phyloP scores from a whole-genome alignment of 2,888 invertebrate genomes.

The Cerastis rubricosa region DNA sequence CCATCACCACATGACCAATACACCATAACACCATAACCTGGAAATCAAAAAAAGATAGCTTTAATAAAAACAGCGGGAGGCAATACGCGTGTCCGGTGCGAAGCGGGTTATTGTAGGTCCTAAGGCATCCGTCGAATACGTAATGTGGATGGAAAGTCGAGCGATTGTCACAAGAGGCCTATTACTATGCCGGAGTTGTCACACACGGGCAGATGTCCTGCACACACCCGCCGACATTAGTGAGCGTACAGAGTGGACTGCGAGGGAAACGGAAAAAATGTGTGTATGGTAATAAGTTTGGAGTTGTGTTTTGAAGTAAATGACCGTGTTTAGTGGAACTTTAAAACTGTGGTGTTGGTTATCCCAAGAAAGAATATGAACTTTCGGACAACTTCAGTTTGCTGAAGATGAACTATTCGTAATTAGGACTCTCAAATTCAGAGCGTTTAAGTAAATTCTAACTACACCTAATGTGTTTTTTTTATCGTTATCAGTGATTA shows the following conservation, averaged over 20 bases:
- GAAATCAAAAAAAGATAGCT: conserved; percentile 59
- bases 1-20: not conserved
- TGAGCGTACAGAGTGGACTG: conserved; percentile 58
- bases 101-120: conserved; percentile 70
- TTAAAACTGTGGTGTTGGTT: conserved; percentile 8
- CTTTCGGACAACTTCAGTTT: not conserved
- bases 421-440: not conserved
- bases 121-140: conserved; percentile 76
- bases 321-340: conserved; percentile 21
- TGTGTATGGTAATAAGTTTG: conserved; percentile 31
- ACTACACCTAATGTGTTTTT: not conserved
- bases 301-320: conserved; percentile 32
- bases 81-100: conserved; percentile 66
- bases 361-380: not conserved
- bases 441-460: not conserved
- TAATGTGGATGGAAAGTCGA: conserved; percentile 82
- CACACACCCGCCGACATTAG: conserved; percentile 68
- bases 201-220: conserved; percentile 78
- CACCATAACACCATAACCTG: conserved; percentile 45
- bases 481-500: not conserved
- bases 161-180: conserved; percentile 76
- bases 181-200: conserved; percentile 81
- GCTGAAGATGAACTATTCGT: not conserved
- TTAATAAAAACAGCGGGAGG: conserved; percentile 62
- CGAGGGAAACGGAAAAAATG: conserved; percentile 24